These are phyloP conservation scores for Gambusia yucatana DNA, from an alignment of 2,797 vertebrate genomes.

Conservation along the genomic window DNA sequence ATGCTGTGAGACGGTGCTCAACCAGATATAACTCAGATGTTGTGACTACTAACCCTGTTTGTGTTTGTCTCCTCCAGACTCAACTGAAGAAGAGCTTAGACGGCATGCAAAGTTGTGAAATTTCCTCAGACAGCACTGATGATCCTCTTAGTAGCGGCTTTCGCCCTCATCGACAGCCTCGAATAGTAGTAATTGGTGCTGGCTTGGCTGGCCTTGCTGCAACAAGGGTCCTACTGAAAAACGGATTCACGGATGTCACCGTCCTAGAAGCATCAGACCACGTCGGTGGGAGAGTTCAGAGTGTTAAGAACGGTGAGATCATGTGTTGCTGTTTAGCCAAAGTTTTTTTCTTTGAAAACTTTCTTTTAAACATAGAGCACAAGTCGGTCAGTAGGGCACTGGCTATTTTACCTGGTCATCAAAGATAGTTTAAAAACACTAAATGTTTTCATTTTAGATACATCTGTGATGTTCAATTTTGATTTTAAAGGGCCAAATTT, in stretches of 20 bases:
- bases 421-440: background rate
- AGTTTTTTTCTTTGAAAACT: background rate
- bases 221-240: constrained; percentile 90
- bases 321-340: background rate
- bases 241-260: constrained; percentile 96
- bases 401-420: background rate
- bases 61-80: constrained; percentile 77
- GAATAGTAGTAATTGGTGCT: constrained; percentile 96
- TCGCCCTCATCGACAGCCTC: constrained; percentile 93
- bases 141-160: constrained; percentile 97
- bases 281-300: constrained; percentile 95
- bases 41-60: constrained; percentile 13
- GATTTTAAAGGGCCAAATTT: background rate
- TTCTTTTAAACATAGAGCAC: background rate
- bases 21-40: background rate
- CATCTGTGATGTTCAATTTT: background rate
- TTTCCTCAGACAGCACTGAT: constrained; percentile 99
- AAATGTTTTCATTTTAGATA: background rate
- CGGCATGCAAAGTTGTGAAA: constrained; percentile 99
- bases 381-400: background rate
- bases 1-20: background rate
- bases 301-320: constrained; percentile 90
- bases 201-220: constrained; percentile 96
- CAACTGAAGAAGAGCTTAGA: constrained; percentile 94
- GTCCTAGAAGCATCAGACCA: constrained; percentile 95